phyloP scores from a whole-genome alignment of 1,140 invertebrate genomes.

The Muscidifurax raptorellus region DNA sequence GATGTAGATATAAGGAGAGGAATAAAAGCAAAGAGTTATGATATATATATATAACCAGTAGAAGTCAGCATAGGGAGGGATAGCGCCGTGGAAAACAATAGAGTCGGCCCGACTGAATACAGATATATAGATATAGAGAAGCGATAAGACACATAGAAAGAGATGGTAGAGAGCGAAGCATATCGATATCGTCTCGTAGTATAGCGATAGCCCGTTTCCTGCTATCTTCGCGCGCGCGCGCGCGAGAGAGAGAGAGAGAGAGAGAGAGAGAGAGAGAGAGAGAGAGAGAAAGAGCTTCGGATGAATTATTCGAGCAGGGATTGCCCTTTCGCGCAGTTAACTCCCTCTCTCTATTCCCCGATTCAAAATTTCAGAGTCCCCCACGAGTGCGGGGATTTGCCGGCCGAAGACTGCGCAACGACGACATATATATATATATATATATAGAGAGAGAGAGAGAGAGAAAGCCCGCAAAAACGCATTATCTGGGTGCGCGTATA shows the following conservation, averaged over 20 bases:
- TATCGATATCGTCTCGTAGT: slow-evolving; percentile 17
- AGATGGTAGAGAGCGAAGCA: background rate
- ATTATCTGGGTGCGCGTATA: slow-evolving; percentile 64
- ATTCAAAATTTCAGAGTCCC: slow-evolving; percentile 22
- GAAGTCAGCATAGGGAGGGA: background rate
- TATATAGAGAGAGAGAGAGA: no score
- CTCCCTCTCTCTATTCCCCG: background rate
- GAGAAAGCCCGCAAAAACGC: slow-evolving; percentile 41
- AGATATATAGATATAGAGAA: slow-evolving; percentile 15
- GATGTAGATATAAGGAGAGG: background rate
- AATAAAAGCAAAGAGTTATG: background rate
- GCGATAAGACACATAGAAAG: background rate
- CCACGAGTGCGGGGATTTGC: background rate
- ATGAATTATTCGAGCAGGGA: slow-evolving; percentile 3
- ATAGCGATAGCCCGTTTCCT: slow-evolving; percentile 3
- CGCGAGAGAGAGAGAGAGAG: background rate
- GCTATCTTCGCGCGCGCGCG: background rate
- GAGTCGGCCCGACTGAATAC: background rate
- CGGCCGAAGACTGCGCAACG: background rate
- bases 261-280: background rate
- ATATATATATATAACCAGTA: background rate
- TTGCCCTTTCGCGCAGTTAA: background rate
- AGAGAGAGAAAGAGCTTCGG: background rate
- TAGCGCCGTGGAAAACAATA: slow-evolving; percentile 49
- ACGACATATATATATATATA: no score